Base-by-base conservation (phyloP, 2,888 invertebrate genomes). In the Drosophila phalerata region DNA sequence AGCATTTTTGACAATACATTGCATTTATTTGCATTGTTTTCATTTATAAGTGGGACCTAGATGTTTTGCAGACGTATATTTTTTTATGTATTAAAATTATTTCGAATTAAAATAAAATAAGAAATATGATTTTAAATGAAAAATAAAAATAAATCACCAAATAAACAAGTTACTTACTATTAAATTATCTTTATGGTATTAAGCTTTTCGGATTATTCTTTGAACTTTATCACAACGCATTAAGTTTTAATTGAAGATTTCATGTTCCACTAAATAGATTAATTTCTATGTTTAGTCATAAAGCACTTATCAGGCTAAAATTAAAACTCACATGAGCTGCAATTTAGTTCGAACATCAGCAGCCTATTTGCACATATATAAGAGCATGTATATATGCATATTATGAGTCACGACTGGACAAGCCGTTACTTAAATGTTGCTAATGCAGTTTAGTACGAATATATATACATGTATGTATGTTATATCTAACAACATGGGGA, bases 401-500 rank as follows among this genome's bases (percentile, higher is more conserved):
- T 32, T 57, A 79, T 68, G 76, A 79, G 68, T 77, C 75, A 79
- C 70, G 70, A 62, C 43, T 52, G n/a, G 57, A 13, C 25, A 56
- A 28, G 49, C 66, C 45, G 64, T 60, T 70, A 56, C 61, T 74
- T 69, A 63, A 78, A 73, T 66, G 79, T 51, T 65, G 64, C 65
- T 75, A 75, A 79, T 79, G 77, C 77, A 73, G 45, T 56, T 53
- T 42, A 3, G 40, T 15, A 5, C 15, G 3, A 4, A 15, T 47
- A 15, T 5, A 15, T 28, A 10, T 47, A 28, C 15, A 9, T 28
- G 5, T 11, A 19, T 13, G n/a, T 25, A n/a, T 38, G 28, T 13
- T 25, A n/a, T 38, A 38, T 13, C 28, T 38, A 11, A 37, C 49
- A 45, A 43, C 11, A 28, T 64, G 51, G 22, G 37, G 17, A 22